Base-by-base conservation (phyloP, 2,797 vertebrate species). In the Novumbra hubbsi region DNA sequence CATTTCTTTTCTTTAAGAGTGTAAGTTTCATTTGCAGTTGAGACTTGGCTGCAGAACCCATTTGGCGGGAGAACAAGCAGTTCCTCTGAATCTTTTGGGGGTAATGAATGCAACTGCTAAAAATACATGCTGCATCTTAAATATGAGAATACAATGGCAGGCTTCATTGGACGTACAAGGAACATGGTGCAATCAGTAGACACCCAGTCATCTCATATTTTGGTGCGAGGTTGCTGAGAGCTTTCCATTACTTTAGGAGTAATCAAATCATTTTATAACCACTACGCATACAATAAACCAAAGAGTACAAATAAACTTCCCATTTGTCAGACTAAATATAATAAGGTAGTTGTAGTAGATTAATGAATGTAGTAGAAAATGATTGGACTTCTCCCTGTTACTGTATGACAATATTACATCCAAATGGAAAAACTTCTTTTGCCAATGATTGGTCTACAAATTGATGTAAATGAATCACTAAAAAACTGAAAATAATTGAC, bases 11-110 rank as follows among this genome's bases (percentile, higher is more conserved):
- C 41, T 45, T 12, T 14, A 45, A 45, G 41, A 11, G 62, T 28
- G 62, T 32, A 15, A 28, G 28, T 64, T 64, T 16, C 32, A 64
- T 2, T 6, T 30, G 62, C 62, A 64, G 62, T 9, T 7, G 15
- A 75, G 8, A 45, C 21, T 14, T 19, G 45, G 21, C 41, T 68
- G 32, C 24, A 27, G 14, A 68, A 68, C 49, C 50, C 14, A 50
- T 24, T 21, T 24, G 55, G 55, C 17, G 55, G 19, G 34, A 16
- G 32, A 78, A 80, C 75, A 83, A 82, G 67, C 19, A 34, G 30
- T 74, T 70, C 49, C 76, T 79, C 55, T 77, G 17, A 32, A 70
- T 55, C 70, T 79, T 76, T 77, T 45, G 28, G 21, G 21, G 32
- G 68, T 6, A 28, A 27, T 30, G 72, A 69, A 76, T 64, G 28